These are phyloP conservation scores for Mermis nigrescens DNA, from an alignment of 2,888 invertebrate genomes.

Conservation along the genomic window DNA sequence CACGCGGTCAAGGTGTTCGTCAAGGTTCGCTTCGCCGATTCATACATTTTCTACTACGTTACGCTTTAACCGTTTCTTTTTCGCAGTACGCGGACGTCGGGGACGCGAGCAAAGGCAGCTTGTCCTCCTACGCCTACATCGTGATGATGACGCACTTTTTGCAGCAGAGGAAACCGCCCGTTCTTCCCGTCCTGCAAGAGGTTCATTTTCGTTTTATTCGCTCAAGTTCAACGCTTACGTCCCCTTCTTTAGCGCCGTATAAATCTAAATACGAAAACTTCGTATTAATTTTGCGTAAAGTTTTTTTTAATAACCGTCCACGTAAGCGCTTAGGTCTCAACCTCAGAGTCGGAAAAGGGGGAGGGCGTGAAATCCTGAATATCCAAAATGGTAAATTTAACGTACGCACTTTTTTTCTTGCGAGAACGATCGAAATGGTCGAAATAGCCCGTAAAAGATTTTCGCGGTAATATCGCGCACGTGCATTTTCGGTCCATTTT, in stretches of 20 bases:
- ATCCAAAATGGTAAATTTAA: too few species aligned
- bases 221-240: not conserved
- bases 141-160: conserved; percentile 43
- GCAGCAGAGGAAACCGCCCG: conserved; percentile 41
- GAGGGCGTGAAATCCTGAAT: too few species aligned
- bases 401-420: too few species aligned
- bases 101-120: conserved; percentile 43
- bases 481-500: too few species aligned
- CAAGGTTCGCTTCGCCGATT: conserved; percentile 34
- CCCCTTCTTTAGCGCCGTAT: too few species aligned
- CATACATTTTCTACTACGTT: conserved; percentile 8
- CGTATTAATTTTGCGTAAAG: too few species aligned
- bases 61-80: conserved; percentile 7
- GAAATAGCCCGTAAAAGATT: too few species aligned
- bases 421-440: too few species aligned
- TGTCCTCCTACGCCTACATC: conserved; percentile 45
- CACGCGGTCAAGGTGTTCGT: conserved; percentile 38
- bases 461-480: too few species aligned
- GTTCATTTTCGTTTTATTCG: conserved; percentile 26
- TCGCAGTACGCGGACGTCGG: conserved; percentile 39
- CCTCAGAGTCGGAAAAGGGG: too few species aligned
- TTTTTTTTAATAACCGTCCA: too few species aligned
- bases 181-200: conserved; percentile 44
- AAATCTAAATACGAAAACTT: not conserved
- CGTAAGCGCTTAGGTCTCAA: too few species aligned